These are phyloP conservation scores for Lophotriccus pileatus DNA, from an alignment of 2,797 vertebrate species.

Conservation along the genomic window DNA sequence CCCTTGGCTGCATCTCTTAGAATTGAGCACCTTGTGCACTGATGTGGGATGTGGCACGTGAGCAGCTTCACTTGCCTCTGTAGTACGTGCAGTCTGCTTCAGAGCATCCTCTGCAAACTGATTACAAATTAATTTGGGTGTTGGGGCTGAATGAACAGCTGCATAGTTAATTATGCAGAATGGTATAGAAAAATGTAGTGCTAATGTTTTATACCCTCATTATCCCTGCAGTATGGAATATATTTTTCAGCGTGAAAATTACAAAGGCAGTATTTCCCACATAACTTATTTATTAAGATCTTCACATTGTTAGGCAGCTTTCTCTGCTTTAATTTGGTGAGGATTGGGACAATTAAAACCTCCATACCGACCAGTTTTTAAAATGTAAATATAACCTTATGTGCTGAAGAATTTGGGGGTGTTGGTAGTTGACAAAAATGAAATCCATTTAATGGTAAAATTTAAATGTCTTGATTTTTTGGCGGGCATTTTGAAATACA, in stretches of 20 bases:
- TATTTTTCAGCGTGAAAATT: slow-evolving; percentile 49
- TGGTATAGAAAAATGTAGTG: slow-evolving; percentile 55
- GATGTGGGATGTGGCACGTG: neutral
- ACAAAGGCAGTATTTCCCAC: slow-evolving; percentile 11
- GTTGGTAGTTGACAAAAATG: neutral
- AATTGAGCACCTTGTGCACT: neutral
- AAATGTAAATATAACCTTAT: neutral
- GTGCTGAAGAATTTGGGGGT: neutral
- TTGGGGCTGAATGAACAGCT: slow-evolving; percentile 45
- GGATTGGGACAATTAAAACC: neutral
- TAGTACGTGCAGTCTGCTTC: neutral
- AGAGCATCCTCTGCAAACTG: neutral
- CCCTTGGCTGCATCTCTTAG: neutral
- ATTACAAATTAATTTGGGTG: slow-evolving; percentile 34
- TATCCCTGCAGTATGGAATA: slow-evolving; percentile 23
- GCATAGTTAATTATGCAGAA: slow-evolving; percentile 57
- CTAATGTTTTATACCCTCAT: slow-evolving; percentile 54
- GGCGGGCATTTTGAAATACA: neutral
- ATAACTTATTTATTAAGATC: slow-evolving; percentile 28
- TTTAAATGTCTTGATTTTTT: neutral
- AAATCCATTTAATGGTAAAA: neutral
- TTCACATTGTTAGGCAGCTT: neutral
- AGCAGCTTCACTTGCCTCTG: neutral
- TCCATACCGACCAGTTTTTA: neutral
- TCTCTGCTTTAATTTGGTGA: neutral